A percentile compares a stretch with the other conserved stretches of the same genome.
Conservation (phyloP, 2,797 vertebrate species). For the Melanotaenia pygmaea region DNA sequence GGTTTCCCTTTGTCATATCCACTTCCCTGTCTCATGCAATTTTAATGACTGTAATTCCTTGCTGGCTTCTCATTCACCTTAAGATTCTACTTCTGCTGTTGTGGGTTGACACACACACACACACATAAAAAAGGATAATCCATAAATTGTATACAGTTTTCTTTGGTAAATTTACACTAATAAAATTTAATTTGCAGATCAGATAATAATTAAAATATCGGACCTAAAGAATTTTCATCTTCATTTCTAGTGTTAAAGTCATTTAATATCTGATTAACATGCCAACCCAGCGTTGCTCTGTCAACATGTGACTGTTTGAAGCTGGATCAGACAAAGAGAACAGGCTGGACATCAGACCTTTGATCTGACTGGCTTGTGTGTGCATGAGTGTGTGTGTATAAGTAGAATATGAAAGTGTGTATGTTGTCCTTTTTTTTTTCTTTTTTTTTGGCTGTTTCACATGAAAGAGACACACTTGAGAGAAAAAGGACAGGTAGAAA, state of each 20-base stretch:
- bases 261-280: constrained; percentile 62
- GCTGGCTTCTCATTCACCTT: neutral
- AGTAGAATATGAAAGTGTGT: constrained; percentile 12
- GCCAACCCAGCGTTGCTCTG: constrained; percentile 42
- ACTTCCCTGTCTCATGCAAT: neutral
- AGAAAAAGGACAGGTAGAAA: constrained; percentile 53
- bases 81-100: neutral
- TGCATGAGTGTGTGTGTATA: constrained; percentile 23
- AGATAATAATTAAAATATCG: neutral
- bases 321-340: constrained; percentile 67
- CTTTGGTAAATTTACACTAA: neutral
- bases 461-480: constrained; percentile 67
- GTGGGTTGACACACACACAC: too few relatives aligned
- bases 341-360: constrained; percentile 65
- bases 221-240: constrained; percentile 16
- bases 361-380: constrained; percentile 56
- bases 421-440: neutral
- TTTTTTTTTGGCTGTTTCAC: constrained; percentile 39
- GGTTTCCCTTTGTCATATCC: neutral
- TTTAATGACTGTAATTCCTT: neutral
- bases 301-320: constrained; percentile 69
- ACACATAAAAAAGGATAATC: too few relatives aligned
- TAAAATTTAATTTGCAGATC: neutral
- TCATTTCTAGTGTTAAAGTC: neutral
- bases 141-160: neutral